Evolutionary conservation across 2,797 vertebrate genomes (phyloP).

Genomic region (Scolopax bukidnonensis): DNA sequence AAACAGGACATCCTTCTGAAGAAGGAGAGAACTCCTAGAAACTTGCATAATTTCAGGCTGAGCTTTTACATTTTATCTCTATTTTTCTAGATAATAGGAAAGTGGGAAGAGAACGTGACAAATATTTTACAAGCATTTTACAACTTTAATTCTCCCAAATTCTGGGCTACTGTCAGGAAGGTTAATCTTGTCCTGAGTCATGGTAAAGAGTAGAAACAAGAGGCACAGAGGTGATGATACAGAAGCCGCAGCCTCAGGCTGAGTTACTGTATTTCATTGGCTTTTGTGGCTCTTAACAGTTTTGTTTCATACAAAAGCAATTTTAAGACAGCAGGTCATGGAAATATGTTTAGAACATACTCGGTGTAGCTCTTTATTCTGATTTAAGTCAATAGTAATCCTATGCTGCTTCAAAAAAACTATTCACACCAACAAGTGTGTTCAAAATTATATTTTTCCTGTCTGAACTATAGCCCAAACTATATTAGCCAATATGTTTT

Average conservation of each 20-base stretch:
- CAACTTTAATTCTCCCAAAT: not conserved
- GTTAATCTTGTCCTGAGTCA: not conserved
- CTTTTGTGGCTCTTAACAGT: not conserved
- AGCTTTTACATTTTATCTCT: not conserved
- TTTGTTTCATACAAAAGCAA: not conserved
- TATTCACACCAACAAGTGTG: no score
- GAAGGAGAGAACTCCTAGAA: not conserved
- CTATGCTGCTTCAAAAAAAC: not conserved
- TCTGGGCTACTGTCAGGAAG: not conserved
- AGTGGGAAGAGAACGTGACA: not conserved
- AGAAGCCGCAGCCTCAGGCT: not conserved
- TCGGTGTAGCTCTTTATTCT: not conserved
- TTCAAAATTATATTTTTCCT: not conserved
- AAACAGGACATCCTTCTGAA: not conserved
- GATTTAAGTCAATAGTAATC: not conserved
- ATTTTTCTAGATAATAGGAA: not conserved
- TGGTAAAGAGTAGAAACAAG: not conserved
- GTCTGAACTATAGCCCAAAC: not conserved
- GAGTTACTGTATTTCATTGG: not conserved
- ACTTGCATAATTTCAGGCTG: not conserved
- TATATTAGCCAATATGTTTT: not conserved
- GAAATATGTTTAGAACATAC: not conserved
- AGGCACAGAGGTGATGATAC: not conserved
- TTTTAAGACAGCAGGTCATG: not conserved
- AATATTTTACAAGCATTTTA: not conserved